Evolutionary conservation across 2,888 invertebrate genomes (phyloP).

Genomic region (Agrotis puta): DNA sequence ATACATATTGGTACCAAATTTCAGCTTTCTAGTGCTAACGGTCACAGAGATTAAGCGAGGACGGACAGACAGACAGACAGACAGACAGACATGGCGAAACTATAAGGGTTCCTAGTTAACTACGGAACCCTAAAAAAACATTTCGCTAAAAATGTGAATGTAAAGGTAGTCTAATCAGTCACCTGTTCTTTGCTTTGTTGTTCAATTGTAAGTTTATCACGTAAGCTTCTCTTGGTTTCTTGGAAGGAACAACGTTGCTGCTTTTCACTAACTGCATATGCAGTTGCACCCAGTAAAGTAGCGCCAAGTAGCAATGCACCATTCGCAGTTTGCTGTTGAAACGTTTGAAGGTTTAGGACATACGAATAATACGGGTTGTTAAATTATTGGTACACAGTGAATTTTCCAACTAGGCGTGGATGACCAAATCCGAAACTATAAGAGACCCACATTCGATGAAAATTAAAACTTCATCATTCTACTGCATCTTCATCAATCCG

Average conservation of each 20-base stretch:
- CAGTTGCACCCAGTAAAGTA: slow-evolving; percentile 92
- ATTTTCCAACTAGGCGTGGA: too few relatives aligned
- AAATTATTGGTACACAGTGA: background rate
- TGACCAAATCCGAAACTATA: too few relatives aligned
- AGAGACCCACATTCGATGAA: too few relatives aligned
- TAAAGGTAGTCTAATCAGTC: slow-evolving; percentile 25
- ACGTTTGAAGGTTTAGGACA: slow-evolving; percentile 29
- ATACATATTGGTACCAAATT: too few relatives aligned
- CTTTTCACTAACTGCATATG: slow-evolving; percentile 94
- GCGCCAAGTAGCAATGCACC: slow-evolving; percentile 93
- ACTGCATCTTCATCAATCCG: too few relatives aligned
- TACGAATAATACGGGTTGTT: background rate
- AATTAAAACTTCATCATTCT: too few relatives aligned
- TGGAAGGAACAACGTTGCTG: slow-evolving; percentile 97
- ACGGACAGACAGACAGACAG: too few relatives aligned
- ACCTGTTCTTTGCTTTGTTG: slow-evolving; percentile 98
- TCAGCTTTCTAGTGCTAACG: too few relatives aligned
- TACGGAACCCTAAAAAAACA: too few relatives aligned
- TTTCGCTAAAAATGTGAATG: background rate
- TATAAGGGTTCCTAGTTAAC: too few relatives aligned
- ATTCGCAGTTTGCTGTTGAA: slow-evolving; percentile 93
- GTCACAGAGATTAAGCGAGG: too few relatives aligned
- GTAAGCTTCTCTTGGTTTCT: slow-evolving; percentile 97
- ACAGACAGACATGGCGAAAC: too few relatives aligned
- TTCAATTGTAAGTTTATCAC: slow-evolving; percentile 97